A percentile compares a stretch with the other conserved stretches of the same genome.
These are phyloP conservation scores for Achroia grisella DNA, from an alignment of 1,140 invertebrate genomes.

Conservation along the genomic window DNA sequence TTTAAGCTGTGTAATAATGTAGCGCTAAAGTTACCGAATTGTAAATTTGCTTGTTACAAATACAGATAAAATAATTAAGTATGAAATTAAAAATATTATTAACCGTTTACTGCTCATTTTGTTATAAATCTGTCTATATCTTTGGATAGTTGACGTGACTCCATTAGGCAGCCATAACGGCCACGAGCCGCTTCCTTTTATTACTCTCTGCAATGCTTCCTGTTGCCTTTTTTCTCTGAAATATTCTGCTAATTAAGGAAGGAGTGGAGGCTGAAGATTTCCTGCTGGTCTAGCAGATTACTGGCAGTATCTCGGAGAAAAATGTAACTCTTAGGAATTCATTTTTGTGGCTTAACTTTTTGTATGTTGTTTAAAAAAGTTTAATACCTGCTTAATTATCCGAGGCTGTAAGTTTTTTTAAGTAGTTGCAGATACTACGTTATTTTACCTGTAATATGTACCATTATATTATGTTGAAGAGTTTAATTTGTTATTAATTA, in stretches of 20 bases:
- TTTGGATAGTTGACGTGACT: conserved; percentile 40
- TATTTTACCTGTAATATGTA: too few relatives aligned
- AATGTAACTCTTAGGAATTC: conserved; percentile 42
- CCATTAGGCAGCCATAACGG: conserved; percentile 39
- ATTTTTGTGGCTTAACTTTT: conserved; percentile 43
- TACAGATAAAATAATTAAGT: too few relatives aligned
- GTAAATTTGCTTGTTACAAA: too few relatives aligned
- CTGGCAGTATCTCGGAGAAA: conserved; percentile 45
- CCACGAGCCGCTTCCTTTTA: conserved; percentile 41
- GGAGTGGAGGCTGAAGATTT: conserved; percentile 61
- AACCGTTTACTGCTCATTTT: too few relatives aligned
- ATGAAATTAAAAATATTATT: too few relatives aligned
- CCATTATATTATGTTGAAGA: too few relatives aligned
- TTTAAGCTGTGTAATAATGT: too few relatives aligned
- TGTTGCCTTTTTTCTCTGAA: conserved; percentile 56
- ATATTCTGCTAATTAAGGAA: conserved; percentile 69
- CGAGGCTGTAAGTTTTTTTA: neutral
- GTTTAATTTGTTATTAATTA: too few relatives aligned
- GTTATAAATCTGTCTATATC: conserved; percentile 32
- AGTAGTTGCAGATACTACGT: conserved; percentile 7
- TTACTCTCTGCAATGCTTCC: conserved; percentile 49
- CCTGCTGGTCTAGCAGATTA: conserved; percentile 56
- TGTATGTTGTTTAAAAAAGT: conserved; percentile 30
- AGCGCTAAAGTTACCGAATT: too few relatives aligned
- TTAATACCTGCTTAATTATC: conserved; percentile 17